Conservation (phyloP, 2,888 invertebrate genomes). For the Limnephilus rhombicus region DNA sequence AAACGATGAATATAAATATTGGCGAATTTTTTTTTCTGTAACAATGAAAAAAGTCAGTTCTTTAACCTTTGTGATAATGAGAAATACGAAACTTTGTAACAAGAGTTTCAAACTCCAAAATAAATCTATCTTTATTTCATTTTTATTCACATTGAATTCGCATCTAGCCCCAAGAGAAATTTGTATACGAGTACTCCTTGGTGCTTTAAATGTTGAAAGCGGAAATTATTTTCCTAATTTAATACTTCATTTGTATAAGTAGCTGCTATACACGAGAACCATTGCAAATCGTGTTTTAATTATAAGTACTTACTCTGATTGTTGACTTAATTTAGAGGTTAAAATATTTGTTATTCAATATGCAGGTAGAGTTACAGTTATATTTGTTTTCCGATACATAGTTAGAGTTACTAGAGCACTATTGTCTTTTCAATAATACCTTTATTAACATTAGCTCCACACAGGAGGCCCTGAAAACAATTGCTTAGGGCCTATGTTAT, state of each 20-base stretch:
- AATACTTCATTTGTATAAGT: background rate
- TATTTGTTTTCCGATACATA: too few species aligned
- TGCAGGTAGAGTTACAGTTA: background rate
- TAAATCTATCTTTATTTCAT: background rate
- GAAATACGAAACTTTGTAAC: background rate
- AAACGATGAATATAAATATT: too few species aligned
- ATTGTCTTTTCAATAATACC: too few species aligned
- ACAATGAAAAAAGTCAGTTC: background rate
- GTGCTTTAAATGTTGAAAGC: background rate
- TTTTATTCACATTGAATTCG: background rate
- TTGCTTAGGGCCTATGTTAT: too few species aligned
- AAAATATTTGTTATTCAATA: background rate
- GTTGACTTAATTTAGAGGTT: background rate
- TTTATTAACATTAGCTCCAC: too few species aligned
- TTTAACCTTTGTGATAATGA: background rate
- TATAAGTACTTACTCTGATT: background rate
- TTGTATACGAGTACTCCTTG: background rate
- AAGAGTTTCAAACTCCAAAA: background rate
- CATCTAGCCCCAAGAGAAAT: background rate
- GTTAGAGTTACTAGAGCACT: too few species aligned
- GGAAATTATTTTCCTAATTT: background rate
- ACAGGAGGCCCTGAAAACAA: too few species aligned
- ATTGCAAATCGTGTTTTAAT: background rate
- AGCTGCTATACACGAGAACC: background rate
- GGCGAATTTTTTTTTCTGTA: background rate